A percentile compares a stretch with the other conserved stretches of the same genome.
Evolutionary conservation across 1,140 invertebrate species (phyloP).

Genomic region (Hypsibius dujardini): DNA sequence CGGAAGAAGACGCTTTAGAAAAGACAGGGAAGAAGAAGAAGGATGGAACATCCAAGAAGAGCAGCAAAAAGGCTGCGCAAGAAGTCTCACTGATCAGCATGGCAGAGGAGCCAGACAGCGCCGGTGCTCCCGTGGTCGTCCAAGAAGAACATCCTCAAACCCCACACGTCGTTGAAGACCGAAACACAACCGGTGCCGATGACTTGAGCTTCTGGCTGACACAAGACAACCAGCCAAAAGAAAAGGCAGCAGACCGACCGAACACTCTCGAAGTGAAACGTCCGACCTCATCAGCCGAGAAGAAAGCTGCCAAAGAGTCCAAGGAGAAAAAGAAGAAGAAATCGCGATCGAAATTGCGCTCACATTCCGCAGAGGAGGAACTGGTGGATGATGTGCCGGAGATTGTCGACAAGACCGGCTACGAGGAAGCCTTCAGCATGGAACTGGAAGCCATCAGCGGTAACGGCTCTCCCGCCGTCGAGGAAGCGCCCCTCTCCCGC

Average conservation of each 20-base stretch:
- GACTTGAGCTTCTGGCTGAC: slow-evolving; percentile 35
- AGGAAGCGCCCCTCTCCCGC: slow-evolving; percentile 30
- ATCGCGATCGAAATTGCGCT: slow-evolving; percentile 20
- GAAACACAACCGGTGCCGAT: slow-evolving; percentile 26
- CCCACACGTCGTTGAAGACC: too few species aligned
- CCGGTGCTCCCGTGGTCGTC: neutral
- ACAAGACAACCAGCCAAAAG: slow-evolving; percentile 1
- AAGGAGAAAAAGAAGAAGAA: slow-evolving; percentile 30
- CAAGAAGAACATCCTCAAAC: too few species aligned
- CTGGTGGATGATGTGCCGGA: slow-evolving; percentile 12
- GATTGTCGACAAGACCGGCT: slow-evolving; percentile 29
- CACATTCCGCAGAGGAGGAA: slow-evolving; percentile 18
- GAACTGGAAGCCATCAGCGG: slow-evolving; percentile 73
- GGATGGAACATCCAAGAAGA: slow-evolving; percentile 27
- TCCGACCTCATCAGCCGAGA: slow-evolving; percentile 22
- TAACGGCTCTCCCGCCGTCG: slow-evolving; percentile 28
- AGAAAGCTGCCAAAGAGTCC: slow-evolving; percentile 32
- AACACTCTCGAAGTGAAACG: slow-evolving; percentile 16
- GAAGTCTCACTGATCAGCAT: slow-evolving; percentile 27
- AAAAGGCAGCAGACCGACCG: too few species aligned
- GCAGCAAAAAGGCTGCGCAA: slow-evolving; percentile 34
- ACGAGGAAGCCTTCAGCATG: slow-evolving; percentile 56
- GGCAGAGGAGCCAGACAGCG: slow-evolving; percentile 23
- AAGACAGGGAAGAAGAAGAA: slow-evolving; percentile 32
- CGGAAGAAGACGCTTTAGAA: slow-evolving; percentile 31